phyloP scores from a whole-genome alignment of 2,888 invertebrate species.

The Torymus aiolomorphi region DNA sequence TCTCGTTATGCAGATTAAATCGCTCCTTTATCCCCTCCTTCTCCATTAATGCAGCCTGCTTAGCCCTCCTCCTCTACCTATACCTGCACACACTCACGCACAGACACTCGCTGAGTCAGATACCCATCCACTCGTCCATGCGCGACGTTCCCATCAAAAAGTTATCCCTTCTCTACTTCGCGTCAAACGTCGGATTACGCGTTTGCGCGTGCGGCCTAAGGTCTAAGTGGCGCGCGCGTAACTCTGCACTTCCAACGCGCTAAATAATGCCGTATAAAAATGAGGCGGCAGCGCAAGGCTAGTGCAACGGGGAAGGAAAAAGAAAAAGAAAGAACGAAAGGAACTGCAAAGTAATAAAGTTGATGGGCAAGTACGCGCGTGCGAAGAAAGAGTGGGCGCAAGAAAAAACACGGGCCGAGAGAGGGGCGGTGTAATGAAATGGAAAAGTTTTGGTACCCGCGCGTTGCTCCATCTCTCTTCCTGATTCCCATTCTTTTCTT shows the following conservation, averaged over 20 bases:
- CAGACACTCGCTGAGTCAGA: no score
- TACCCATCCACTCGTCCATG: no score
- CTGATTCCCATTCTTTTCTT: slow-evolving; percentile 49
- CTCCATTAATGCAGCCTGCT: no score
- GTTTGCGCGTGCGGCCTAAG: background rate
- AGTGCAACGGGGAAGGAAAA: slow-evolving; percentile 7
- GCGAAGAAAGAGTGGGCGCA: slow-evolving; percentile 8
- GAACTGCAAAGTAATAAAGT: slow-evolving; percentile 71
- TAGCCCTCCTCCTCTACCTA: no score
- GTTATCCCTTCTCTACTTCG: slow-evolving; percentile 7
- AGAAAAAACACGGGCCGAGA: slow-evolving; percentile 37
- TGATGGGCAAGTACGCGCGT: slow-evolving; percentile 61
- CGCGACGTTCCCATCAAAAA: slow-evolving; percentile 20
- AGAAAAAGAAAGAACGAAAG: slow-evolving; percentile 9
- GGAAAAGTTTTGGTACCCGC: slow-evolving; percentile 70
- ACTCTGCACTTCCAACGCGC: slow-evolving; percentile 32
- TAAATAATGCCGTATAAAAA: slow-evolving; percentile 53
- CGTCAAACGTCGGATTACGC: slow-evolving; percentile 28
- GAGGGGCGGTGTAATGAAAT: slow-evolving; percentile 70
- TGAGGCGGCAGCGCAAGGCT: slow-evolving; percentile 10
- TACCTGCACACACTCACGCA: no score
- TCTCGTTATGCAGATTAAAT: no score
- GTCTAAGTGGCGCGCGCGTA: slow-evolving; percentile 29
- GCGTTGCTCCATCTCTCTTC: slow-evolving; percentile 60
- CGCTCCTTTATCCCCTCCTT: background rate